Evolutionary conservation across 1,140 invertebrate species (phyloP), one percentile per base, ranked within the genome.

Genomic region (Eumaeus atala): DNA sequence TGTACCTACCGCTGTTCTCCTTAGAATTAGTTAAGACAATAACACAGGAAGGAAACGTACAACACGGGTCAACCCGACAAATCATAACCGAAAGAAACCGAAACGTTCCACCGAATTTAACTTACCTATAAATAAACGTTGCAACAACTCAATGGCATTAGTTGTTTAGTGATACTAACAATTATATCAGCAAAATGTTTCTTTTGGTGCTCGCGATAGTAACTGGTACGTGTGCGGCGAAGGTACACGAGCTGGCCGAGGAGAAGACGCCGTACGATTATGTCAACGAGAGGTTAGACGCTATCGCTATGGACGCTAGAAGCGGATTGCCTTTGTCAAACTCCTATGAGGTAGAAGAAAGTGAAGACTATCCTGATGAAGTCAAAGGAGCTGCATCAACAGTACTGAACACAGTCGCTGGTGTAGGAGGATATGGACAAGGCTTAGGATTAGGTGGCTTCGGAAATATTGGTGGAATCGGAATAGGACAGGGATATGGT

Each of bases 281-380:
- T 52, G 77, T 87, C 16, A 84, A 77, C 38, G 79, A 77, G 56
- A 71, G 74, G 0, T 62, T 87, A 54, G 78, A 85, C 55, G 56
- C 73, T 1, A 73, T 87, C n/a, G 65, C 67, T 5, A 67, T 67
- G 16, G 76, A 84, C 42, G 50, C 57, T 0, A 74, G 61, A 38
- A 72, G 77, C 48, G 84, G 80, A 54, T 17, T 85, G 48, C 86
- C 86, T n/a, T 51, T 88, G 59, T 81, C 81, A 9, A 76, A 64
- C 44, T 76, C 72, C 9, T 88, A 87, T 54, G 79, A 87, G 76
- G 76, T 88, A 11, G 84, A 86, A 77, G 85, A 87, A 74, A 83
- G 77, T 69, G 78, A 67, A 48, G 83, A 86, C 66, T 83, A 87
- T 55, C 84, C 87, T 11, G 75, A 86, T 34, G 63, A 84, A 35